Evolutionary conservation across 2,113 vertebrate species (phyloP).

Genomic region (Bettongia penicillata): DNA sequence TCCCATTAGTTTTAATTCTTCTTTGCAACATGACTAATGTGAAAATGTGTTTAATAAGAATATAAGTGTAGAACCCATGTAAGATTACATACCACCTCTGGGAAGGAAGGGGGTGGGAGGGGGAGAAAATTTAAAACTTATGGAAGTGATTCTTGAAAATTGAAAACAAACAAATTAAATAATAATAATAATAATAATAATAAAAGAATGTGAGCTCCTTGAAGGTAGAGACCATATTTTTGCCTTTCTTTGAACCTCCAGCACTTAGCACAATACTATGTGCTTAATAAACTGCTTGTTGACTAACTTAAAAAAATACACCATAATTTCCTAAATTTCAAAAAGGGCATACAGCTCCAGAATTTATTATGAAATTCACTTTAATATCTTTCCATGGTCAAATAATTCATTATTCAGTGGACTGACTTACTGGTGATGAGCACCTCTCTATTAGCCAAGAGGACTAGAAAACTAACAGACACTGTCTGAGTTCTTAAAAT

Average conservation of each 20-base stretch:
- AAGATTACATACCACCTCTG: no score
- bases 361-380: neutral
- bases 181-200: no score
- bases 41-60: no score
- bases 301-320: neutral
- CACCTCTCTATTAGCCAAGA: neutral
- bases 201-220: neutral
- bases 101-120: no score
- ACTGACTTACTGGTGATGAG: neutral
- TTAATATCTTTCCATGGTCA: neutral
- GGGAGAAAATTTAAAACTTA: no score
- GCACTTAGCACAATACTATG: neutral
- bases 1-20: no score
- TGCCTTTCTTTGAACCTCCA: neutral
- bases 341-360: neutral
- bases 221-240: neutral
- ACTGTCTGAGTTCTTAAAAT: neutral
- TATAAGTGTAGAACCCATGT: no score
- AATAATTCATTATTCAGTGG: neutral
- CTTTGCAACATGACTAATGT: no score
- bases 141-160: no score
- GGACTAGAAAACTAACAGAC: neutral
- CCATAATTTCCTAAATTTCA: neutral
- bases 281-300: neutral
- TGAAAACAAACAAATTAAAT: no score